These are phyloP conservation scores for Trachelus iudaicus DNA, from an alignment of 2,888 invertebrate species.

Conservation along the genomic window DNA sequence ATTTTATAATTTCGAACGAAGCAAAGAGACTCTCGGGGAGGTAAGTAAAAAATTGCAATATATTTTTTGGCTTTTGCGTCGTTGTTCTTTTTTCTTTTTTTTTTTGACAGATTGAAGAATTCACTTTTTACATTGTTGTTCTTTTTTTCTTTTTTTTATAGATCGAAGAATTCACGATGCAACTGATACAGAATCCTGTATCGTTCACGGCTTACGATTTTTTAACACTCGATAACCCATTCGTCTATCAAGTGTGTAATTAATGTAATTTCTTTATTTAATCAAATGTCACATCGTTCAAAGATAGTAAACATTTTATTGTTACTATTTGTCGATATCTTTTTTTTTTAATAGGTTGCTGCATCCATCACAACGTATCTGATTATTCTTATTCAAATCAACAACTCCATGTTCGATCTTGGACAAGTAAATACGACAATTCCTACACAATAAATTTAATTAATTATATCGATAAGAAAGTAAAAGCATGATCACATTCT, in stretches of 20 bases:
- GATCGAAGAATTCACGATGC: not conserved
- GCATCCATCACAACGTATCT: slow-evolving; percentile 13
- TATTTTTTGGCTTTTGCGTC: not conserved
- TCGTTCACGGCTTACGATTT: not conserved
- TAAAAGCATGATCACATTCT: not conserved
- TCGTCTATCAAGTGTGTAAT: not conserved
- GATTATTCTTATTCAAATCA: slow-evolving; percentile 15
- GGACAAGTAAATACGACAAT: not conserved
- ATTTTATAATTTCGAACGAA: not conserved
- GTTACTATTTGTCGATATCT: not conserved
- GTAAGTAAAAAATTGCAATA: not conserved
- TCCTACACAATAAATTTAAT: not conserved
- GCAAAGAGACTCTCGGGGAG: not conserved
- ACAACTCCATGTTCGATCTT: not conserved
- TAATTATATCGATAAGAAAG: not conserved
- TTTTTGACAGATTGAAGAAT: not conserved
- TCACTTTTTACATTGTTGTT: not conserved
- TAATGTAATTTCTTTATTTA: not conserved
- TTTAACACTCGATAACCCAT: not conserved
- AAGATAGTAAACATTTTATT: not conserved
- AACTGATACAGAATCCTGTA: not conserved
- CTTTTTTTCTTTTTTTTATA: not conserved
- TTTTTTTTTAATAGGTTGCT: not conserved
- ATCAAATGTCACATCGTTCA: not conserved
- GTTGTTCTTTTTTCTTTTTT: not conserved